Evolutionary conservation across 2,888 invertebrate species (phyloP).

Genomic region (Sarcophaga variegata): DNA sequence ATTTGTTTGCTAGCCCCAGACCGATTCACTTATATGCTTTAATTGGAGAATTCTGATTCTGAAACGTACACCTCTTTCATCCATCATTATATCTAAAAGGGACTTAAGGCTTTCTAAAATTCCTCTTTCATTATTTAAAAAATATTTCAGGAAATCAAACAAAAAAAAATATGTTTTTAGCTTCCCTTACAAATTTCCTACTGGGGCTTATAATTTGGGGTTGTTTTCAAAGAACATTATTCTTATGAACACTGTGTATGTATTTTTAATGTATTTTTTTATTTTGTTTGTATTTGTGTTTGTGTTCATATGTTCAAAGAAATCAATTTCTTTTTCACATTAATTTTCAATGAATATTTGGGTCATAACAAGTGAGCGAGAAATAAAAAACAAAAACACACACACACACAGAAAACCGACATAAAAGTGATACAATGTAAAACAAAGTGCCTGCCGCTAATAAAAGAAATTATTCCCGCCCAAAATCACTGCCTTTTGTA

Average conservation of each 20-base stretch:
- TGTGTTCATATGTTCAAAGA: background rate
- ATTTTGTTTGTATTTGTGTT: background rate
- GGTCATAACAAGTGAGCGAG: constrained; percentile 68
- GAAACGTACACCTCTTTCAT: no score
- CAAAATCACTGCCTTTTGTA: constrained; percentile 23
- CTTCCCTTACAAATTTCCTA: background rate
- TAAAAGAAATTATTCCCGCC: constrained; percentile 5
- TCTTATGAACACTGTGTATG: background rate
- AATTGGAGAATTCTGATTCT: no score
- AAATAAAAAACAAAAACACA: background rate
- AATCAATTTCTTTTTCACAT: constrained; percentile 75
- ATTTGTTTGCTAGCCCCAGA: no score
- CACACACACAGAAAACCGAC: background rate
- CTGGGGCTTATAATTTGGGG: background rate
- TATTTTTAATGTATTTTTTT: background rate
- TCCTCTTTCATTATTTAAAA: no score
- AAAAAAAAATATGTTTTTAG: no score
- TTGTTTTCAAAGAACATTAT: no score
- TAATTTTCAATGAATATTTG: constrained; percentile 76
- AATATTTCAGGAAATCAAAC: no score
- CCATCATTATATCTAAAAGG: no score
- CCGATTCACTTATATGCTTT: no score
- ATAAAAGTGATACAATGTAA: no score
- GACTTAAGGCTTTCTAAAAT: no score
- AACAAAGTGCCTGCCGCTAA: background rate